Evolutionary conservation across 2,113 vertebrate genomes (phyloP).

Genomic region (Trematocara nigrifrons): DNA sequence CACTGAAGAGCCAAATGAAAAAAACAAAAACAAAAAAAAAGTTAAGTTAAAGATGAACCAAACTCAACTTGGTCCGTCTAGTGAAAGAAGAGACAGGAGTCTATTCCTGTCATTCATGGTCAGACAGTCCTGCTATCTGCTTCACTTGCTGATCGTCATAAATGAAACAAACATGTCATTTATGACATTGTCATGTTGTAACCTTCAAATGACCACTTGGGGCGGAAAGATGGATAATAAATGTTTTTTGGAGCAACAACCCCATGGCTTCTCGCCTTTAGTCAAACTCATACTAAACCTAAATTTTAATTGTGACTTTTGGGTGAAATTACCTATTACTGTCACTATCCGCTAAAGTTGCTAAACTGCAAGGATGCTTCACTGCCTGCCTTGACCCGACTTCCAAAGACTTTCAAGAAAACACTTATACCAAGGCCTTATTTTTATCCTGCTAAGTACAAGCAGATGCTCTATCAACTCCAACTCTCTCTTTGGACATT

Average conservation of each 20-base stretch:
- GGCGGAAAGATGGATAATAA: background rate
- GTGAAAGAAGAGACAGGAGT: slow-evolving; percentile 61
- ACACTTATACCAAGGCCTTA: slow-evolving; percentile 1
- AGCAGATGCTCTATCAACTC: slow-evolving; percentile 37
- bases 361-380: background rate
- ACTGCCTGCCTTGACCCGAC: background rate
- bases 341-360: background rate
- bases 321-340: background rate
- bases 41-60: slow-evolving; percentile 76
- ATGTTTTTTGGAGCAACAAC: background rate
- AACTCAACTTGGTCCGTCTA: slow-evolving; percentile 68
- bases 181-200: background rate
- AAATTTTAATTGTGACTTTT: background rate
- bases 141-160: slow-evolving; percentile 24
- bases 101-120: slow-evolving; percentile 36
- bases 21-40: slow-evolving; percentile 44
- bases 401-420: slow-evolving; percentile 2
- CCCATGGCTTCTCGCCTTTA: background rate
- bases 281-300: background rate
- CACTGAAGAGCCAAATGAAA: slow-evolving; percentile 62
- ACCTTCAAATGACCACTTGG: background rate
- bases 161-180: slow-evolving; percentile 9
- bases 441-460: slow-evolving; percentile 22
- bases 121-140: slow-evolving; percentile 79
- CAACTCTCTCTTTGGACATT: background rate